Percentiles rank a stretch among this genome's conserved stretches.
These are phyloP conservation scores for Perca fluviatilis DNA, from an alignment of 2,113 vertebrate species.

Conservation along the genomic window DNA sequence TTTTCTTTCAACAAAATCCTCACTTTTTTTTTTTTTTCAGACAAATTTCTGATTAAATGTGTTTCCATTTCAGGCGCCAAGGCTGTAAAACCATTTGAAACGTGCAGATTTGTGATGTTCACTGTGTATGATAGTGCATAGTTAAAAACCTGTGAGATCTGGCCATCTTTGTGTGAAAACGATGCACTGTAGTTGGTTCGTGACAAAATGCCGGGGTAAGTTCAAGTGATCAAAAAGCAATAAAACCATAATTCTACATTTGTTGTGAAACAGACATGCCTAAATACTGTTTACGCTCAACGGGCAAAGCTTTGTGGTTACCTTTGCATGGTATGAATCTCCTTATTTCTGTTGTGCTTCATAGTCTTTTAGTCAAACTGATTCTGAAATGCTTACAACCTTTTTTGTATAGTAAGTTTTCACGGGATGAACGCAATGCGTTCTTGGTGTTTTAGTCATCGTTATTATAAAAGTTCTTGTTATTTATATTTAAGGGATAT, in stretches of 20 bases:
- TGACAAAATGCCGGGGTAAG: constrained; percentile 54
- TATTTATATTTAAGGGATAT: constrained; percentile 90
- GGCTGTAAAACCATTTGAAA: constrained; percentile 15
- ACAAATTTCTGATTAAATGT: not conserved
- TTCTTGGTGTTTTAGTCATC: constrained; percentile 77
- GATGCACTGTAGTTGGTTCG: constrained; percentile 66
- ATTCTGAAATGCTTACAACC: constrained; percentile 58
- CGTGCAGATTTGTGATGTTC: constrained; percentile 13
- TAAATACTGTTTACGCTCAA: constrained; percentile 72
- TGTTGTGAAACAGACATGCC: constrained; percentile 58
- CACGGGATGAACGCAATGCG: constrained; percentile 73
- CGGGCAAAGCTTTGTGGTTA: constrained; percentile 60
- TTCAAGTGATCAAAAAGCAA: constrained; percentile 79
- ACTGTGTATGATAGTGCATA: constrained; percentile 45
- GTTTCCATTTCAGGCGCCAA: constrained; percentile 25
- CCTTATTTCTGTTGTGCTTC: constrained; percentile 59
- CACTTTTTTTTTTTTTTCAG: not conserved
- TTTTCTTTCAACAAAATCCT: not conserved
- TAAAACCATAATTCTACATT: constrained; percentile 68
- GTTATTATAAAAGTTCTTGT: constrained; percentile 79
- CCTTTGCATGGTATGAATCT: constrained; percentile 65
- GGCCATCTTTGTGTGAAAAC: constrained; percentile 57
- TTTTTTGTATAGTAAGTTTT: constrained; percentile 75
- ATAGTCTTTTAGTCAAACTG: constrained; percentile 54
- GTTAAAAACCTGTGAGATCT: constrained; percentile 61